Percentiles rank a stretch among this genome's conserved stretches.
These are phyloP conservation scores for Momotus momota DNA, from an alignment of 2,797 vertebrate species.

Conservation along the genomic window DNA sequence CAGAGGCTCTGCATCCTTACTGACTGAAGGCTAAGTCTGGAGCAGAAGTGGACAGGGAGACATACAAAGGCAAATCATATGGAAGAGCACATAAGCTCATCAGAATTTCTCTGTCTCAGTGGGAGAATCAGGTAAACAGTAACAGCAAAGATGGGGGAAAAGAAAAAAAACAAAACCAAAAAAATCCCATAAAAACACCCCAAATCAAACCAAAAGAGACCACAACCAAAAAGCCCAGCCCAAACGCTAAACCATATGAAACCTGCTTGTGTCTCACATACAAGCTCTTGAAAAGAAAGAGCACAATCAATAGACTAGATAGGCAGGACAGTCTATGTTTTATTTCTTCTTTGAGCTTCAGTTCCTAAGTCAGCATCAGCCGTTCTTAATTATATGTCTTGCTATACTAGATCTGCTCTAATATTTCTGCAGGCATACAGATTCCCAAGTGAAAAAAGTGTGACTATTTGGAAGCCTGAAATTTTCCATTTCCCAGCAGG, in stretches of 20 bases:
- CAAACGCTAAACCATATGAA: not conserved
- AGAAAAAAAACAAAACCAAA: not conserved
- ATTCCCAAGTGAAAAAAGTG: not conserved
- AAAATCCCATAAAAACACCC: no score
- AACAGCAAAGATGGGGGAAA: not conserved
- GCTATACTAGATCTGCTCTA: not conserved
- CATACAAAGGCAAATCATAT: not conserved
- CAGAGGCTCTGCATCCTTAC: not conserved
- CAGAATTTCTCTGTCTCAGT: not conserved
- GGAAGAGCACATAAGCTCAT: not conserved
- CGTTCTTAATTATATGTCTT: not conserved
- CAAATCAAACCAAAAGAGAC: not conserved
- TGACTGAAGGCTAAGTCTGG: not conserved
- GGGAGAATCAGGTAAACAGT: not conserved
- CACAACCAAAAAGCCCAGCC: not conserved
- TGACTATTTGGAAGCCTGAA: not conserved
- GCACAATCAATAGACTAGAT: not conserved
- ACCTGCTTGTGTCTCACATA: not conserved
- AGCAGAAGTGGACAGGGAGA: not conserved
- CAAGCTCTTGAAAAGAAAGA: not conserved
- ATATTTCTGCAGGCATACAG: not conserved
- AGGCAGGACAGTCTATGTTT: not conserved
- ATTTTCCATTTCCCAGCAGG: not conserved
- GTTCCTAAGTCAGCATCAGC: not conserved
- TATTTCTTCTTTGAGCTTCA: not conserved